Base-by-base conservation (phyloP, 2,888 invertebrate genomes). In the Xestia sexstrigata region DNA sequence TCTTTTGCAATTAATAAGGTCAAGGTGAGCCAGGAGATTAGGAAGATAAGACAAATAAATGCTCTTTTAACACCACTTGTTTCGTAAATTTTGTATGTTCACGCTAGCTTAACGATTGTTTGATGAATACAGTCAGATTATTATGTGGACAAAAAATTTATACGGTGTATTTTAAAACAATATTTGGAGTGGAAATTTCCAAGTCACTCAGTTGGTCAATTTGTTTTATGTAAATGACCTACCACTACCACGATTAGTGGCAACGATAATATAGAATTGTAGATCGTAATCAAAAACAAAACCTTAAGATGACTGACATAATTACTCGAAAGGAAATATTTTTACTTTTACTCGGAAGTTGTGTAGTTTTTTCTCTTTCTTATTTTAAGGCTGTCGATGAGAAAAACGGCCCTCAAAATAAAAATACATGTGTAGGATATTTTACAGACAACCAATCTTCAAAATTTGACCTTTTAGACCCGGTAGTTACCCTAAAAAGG, bases 21-120 rank as follows among this genome's bases (percentile, higher is more conserved):
- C 86, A 82, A 82, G 78, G 86, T 66, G 17, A 68, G 7, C 30
- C 7, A 42, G 15, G 9, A 78, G 78, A 82, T 82, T 66, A 70
- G 0, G 42, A 23, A 62, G 78, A 82, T 85, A 67, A 67, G 3
- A 55, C 58, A 49, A 65, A 73, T 75, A 49, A 65, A 73, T 75
- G 45, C 11, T 20, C 15, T 77, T 74, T 72, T 77, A 82, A 72
- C 6, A 68, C 6, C 17, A n/a, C 15, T 39, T 62, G 3, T 58
- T 17, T 6, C 11, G 47, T n/a, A 15, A 65, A 35, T 45, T 5
- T 68, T 39, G 30, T 58, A 30, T 55, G 17, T 65, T 30, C 60
- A 66, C n/a, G 45, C 23, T 70, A n/a, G 30, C 68, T 15, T 58
- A 74, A 63, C 15, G 67, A 60, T 60, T 45, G 15, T 70, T 71